A percentile compares a stretch with the other conserved stretches of the same genome.
Conservation (phyloP, 2,113 vertebrate species). For the Galemys pyrenaicus region DNA sequence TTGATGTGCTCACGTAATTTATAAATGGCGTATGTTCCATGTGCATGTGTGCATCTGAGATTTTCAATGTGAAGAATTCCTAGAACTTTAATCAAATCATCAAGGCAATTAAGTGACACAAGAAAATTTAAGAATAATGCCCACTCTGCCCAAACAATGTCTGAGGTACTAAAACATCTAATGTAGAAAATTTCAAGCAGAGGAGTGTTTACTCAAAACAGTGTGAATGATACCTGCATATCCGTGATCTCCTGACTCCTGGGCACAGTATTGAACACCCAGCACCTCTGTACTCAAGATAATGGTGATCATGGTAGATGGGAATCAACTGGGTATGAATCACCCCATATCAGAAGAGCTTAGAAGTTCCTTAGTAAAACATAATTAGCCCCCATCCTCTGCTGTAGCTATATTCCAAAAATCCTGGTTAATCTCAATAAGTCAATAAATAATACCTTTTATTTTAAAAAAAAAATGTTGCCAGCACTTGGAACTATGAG, state of each 20-base stretch:
- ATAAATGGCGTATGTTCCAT: not conserved
- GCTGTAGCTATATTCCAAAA: not conserved
- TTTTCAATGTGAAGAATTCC: not conserved
- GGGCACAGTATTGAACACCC: not conserved
- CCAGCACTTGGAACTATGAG: too few species aligned
- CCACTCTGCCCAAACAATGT: too few species aligned
- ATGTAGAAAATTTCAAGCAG: not conserved
- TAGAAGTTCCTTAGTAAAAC: not conserved
- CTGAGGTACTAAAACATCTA: too few species aligned
- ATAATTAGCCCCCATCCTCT: not conserved
- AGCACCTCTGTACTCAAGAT: not conserved
- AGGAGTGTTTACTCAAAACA: not conserved
- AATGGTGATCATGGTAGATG: not conserved
- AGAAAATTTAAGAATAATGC: not conserved
- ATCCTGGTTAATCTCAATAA: not conserved
- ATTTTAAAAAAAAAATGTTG: not conserved
- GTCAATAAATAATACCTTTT: not conserved
- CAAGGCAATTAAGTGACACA: not conserved
- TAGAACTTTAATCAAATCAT: constrained; percentile 7
- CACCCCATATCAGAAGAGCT: not conserved
- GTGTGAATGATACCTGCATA: not conserved
- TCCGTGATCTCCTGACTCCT: not conserved
- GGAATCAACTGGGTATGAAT: not conserved
- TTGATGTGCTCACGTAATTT: not conserved
- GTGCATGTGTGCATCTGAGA: not conserved